phyloP scores from a whole-genome alignment of 2,797 vertebrate species.

The Crotalus adamanteus region DNA sequence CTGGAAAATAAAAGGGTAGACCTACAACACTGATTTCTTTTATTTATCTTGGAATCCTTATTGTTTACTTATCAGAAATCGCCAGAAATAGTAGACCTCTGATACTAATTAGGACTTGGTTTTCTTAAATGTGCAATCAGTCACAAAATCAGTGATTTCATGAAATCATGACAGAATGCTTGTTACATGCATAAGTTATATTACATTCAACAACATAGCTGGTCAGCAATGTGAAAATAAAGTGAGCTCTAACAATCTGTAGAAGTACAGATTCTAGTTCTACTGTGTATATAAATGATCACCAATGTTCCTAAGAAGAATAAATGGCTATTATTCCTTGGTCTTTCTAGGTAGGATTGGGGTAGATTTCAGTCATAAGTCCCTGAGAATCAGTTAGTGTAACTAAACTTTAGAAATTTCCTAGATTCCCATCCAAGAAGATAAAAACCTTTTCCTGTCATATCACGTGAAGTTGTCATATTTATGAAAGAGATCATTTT shows the following conservation, averaged over 20 bases:
- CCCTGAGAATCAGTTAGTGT: not conserved
- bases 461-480: not conserved
- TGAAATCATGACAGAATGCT: not conserved
- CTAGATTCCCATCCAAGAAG: not conserved
- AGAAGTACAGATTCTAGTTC: not conserved
- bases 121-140: not conserved
- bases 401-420: not conserved
- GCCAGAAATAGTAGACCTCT: not conserved
- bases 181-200: not conserved
- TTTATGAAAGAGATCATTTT: not conserved
- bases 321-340: not conserved
- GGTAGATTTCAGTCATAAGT: not conserved
- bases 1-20: not conserved
- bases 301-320: not conserved
- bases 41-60: not conserved
- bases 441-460: not conserved
- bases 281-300: not conserved
- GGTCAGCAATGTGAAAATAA: not conserved
- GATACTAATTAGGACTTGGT: not conserved
- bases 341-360: not conserved
- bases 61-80: not conserved
- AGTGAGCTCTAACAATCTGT: not conserved
- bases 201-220: not conserved
- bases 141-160: not conserved
- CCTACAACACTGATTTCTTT: not conserved